These are phyloP conservation scores for Acanthosepion esculentum DNA, from an alignment of 2,888 invertebrate species.

Conservation along the genomic window DNA sequence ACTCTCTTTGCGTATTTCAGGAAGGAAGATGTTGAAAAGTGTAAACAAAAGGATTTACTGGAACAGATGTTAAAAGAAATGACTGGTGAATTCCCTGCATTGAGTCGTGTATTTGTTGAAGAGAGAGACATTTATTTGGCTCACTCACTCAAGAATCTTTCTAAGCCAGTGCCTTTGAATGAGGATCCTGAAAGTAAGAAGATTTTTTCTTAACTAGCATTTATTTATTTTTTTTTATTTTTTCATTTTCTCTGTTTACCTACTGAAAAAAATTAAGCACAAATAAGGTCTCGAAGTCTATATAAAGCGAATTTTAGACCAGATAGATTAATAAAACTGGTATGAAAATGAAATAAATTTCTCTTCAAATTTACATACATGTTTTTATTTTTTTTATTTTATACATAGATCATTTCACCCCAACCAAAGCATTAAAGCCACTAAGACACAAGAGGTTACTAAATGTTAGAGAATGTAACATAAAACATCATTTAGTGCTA, in stretches of 20 bases:
- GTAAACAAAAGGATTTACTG: slow-evolving; percentile 91
- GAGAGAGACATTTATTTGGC: slow-evolving; percentile 95
- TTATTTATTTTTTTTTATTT: neutral
- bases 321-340: too few species aligned
- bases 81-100: slow-evolving; percentile 92
- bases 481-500: too few species aligned
- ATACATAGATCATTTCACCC: too few species aligned
- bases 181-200: slow-evolving; percentile 57
- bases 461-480: too few species aligned
- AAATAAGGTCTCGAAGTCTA: too few species aligned
- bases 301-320: too few species aligned
- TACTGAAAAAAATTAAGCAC: neutral
- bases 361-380: neutral
- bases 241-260: neutral
- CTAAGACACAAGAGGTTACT: too few species aligned
- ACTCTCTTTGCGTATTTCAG: slow-evolving; percentile 76
- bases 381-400: too few species aligned
- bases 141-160: slow-evolving; percentile 83
- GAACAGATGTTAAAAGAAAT: slow-evolving; percentile 94
- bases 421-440: too few species aligned
- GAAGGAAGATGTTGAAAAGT: slow-evolving; percentile 93
- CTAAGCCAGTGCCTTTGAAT: slow-evolving; percentile 53
- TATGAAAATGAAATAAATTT: too few species aligned
- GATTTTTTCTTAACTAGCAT: neutral
- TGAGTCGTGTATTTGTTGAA: slow-evolving; percentile 92